These are phyloP conservation scores for Urocolius indicus DNA, from an alignment of 2,113 vertebrate genomes.

Conservation along the genomic window DNA sequence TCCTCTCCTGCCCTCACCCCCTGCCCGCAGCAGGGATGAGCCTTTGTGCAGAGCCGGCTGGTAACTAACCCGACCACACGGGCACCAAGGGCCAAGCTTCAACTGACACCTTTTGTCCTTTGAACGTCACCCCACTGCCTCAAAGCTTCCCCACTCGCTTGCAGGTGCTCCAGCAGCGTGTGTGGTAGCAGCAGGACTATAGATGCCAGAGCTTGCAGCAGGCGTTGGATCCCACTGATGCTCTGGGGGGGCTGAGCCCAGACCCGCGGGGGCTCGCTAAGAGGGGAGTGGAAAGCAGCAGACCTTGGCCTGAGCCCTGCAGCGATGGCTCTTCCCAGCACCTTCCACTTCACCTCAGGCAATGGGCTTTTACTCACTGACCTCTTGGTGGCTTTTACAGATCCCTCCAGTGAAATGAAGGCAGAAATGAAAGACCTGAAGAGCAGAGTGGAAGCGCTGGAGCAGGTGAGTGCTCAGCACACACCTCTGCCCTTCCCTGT, in stretches of 20 bases:
- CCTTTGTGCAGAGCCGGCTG: not conserved
- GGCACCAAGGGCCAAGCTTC: not conserved
- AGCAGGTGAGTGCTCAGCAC: conserved; percentile 78
- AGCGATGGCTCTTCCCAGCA: not conserved
- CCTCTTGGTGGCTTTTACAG: not conserved
- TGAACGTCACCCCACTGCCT: not conserved
- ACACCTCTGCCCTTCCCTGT: not conserved
- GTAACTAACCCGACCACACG: fast-evolving
- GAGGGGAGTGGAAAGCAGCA: not conserved
- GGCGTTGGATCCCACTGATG: not conserved
- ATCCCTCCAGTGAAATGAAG: conserved; percentile 67
- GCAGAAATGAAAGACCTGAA: conserved; percentile 85
- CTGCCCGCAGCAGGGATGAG: not conserved
- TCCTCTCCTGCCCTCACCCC: not conserved
- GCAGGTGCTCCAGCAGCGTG: conserved; percentile 17
- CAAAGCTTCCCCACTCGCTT: not conserved
- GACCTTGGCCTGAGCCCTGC: not conserved
- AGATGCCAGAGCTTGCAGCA: not conserved
- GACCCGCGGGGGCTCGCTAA: not conserved
- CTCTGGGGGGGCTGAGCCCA: not conserved
- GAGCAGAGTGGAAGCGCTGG: conserved; percentile 84
- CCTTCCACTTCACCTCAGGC: not conserved
- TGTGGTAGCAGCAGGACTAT: not conserved
- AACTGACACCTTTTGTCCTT: not conserved
- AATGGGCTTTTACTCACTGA: not conserved